A percentile compares a stretch with the other conserved stretches of the same genome.
Conservation (phyloP, 1,140 invertebrate genomes). For the Panagrolaimus sp. region DNA sequence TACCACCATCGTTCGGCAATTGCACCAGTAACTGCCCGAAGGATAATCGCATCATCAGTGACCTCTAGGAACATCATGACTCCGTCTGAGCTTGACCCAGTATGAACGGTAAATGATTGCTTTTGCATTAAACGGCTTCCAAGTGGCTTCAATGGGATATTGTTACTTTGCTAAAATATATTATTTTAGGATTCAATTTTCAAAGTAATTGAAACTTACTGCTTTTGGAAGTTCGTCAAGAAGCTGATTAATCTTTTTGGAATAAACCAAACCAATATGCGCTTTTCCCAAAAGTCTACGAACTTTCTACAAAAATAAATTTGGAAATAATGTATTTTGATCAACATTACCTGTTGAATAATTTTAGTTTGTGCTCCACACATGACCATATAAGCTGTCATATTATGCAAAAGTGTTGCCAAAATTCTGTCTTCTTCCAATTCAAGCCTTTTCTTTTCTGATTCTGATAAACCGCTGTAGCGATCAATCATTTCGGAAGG, state of each 20-base stretch:
- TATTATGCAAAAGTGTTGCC: constrained; percentile 89
- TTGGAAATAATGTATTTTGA: constrained; percentile 5
- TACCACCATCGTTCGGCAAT: constrained; percentile 98
- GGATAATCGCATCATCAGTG: constrained; percentile 88
- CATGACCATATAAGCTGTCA: constrained; percentile 90
- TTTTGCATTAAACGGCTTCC: constrained; percentile 79
- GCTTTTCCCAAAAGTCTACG: constrained; percentile 75
- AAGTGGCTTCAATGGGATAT: constrained; percentile 87
- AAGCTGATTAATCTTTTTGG: constrained; percentile 90
- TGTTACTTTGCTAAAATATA: constrained; percentile 72
- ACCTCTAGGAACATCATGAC: constrained; percentile 92
- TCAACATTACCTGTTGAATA: constrained; percentile 41
- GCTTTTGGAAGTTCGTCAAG: constrained; percentile 75
- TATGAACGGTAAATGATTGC: constrained; percentile 94
- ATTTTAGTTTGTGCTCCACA: constrained; percentile 43
- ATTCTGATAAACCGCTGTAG: constrained; percentile 85
- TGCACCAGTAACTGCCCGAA: constrained; percentile 82
- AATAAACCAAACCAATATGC: constrained; percentile 93
- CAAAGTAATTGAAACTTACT: constrained; percentile 66
- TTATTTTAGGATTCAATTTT: constrained; percentile 15
- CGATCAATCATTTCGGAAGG: constrained; percentile 98
- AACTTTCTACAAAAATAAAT: constrained; percentile 30
- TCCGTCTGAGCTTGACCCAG: constrained; percentile 78
- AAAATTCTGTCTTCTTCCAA: constrained; percentile 94
- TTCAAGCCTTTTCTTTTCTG: constrained; percentile 87